Conservation (phyloP, 2,888 invertebrate species). For the Eumacrocentrus americanus region DNA sequence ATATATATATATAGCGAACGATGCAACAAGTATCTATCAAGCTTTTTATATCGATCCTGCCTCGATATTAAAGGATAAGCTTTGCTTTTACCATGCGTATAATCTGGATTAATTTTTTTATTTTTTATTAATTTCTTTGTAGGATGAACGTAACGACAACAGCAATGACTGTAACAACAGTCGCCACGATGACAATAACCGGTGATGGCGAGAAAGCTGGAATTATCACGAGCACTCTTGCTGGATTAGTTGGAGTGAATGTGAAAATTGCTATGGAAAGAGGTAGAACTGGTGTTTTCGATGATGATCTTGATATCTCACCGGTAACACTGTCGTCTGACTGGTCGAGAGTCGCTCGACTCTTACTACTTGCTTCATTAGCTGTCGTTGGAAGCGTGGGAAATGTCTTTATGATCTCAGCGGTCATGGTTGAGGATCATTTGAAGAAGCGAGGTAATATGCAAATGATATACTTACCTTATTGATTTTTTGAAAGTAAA, state of each 20-base stretch:
- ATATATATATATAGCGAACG: neutral
- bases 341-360: conserved; percentile 73
- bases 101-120: neutral
- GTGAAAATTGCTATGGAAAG: conserved; percentile 45
- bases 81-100: neutral
- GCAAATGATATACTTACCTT: no score
- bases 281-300: conserved; percentile 35
- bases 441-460: conserved; percentile 71
- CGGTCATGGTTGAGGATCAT: conserved; percentile 75
- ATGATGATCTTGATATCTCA: conserved; percentile 63
- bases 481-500: no score
- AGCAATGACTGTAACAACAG: conserved; percentile 16
- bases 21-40: conserved; percentile 16
- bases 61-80: neutral
- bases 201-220: no score
- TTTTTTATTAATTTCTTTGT: conserved; percentile 1
- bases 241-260: conserved; percentile 43
- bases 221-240: conserved; percentile 38
- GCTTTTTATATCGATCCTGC: neutral
- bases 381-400: conserved; percentile 74
- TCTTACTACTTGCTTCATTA: conserved; percentile 70
- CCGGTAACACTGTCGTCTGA: conserved; percentile 72
- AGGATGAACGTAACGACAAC: conserved; percentile 28
- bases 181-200: conserved; percentile 32
- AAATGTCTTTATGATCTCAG: conserved; percentile 78